These are phyloP conservation scores for Drosophila setifemur DNA, from an alignment of 1,140 invertebrate genomes.

Conservation along the genomic window DNA sequence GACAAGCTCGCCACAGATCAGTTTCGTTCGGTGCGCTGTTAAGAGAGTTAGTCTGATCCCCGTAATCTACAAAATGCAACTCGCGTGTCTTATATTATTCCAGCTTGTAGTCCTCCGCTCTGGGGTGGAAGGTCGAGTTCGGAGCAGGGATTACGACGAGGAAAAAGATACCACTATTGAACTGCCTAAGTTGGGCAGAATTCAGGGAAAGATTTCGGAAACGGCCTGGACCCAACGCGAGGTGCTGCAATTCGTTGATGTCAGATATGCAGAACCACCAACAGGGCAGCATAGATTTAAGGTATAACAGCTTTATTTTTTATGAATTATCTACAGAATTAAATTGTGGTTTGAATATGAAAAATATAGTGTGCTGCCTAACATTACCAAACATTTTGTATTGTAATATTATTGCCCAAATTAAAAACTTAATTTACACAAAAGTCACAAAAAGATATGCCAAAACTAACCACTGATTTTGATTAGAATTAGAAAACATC, in stretches of 20 bases:
- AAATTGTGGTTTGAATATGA: too few relatives aligned
- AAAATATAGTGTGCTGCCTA: too few relatives aligned
- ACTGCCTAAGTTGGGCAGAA: constrained; percentile 67
- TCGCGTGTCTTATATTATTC: not conserved
- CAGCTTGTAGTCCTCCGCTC: not conserved
- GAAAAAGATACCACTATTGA: constrained; percentile 72
- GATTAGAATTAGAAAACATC: too few relatives aligned
- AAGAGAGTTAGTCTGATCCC: constrained; percentile 37
- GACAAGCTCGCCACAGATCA: constrained; percentile 27
- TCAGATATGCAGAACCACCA: constrained; percentile 77
- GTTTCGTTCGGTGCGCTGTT: constrained; percentile 53
- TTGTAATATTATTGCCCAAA: not conserved
- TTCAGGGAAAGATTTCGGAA: constrained; percentile 68
- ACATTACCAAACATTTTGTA: not conserved
- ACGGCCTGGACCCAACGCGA: constrained; percentile 75
- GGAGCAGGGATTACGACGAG: constrained; percentile 53
- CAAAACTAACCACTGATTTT: too few relatives aligned
- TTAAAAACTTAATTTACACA: not conserved
- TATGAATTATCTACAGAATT: too few relatives aligned
- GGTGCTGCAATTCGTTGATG: constrained; percentile 77
- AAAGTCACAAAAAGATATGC: not conserved
- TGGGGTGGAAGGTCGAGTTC: constrained; percentile 30
- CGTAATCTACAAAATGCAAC: constrained; percentile 30
- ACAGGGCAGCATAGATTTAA: constrained; percentile 76
- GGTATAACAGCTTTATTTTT: constrained; percentile 27